Evolutionary conservation across 2,888 invertebrate species (phyloP), one percentile per base, ranked within the genome.

Genomic region (Blastobasis adustella): DNA sequence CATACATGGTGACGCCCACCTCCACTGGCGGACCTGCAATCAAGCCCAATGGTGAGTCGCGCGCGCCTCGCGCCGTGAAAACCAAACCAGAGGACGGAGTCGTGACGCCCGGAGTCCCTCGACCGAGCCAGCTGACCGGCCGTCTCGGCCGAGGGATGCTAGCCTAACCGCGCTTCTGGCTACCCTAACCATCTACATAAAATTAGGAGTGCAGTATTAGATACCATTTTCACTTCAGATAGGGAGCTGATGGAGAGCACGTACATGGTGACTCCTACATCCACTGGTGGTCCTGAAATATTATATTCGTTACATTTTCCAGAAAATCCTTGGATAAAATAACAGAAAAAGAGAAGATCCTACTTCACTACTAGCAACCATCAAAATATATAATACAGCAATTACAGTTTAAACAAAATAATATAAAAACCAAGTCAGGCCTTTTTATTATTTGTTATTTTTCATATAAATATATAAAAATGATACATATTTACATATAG

Each of bases 1-100:
- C 97, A 92, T 96, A 97, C 95, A 98, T 96, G 91, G 97, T 97
- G 91, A 98, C 96, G 89, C 97, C 96, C 89, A 98, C 97, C 90
- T 96, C 96, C 91, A 98, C 98, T 83, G 98, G 96, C 89, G 95
- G 95, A 93, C 96, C 97, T 97, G 95, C 89, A 96, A 91, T 85
- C 85, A 89, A 87, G 85, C 75, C 86, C 86, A 85, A 82, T 80
- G 59, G 81, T 87, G 78, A 87, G 85, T 82, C 65, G 63, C 68
- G 58, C 61, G 64, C 65, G 67, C 64, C 62, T 63, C 66, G 69
- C 71, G 71, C 71, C 64, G 74, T 77, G 78, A 76, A 77, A 76
- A 76, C 77, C 74, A 76, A 77, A 77, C 73, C 77, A 75, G 67
- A 70, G 71, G 73, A 74, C 71, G 68, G 53, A 66, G 71, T 69